Evolutionary conservation across 2,113 vertebrate species (phyloP).

Genomic region (Junco hyemalis): DNA sequence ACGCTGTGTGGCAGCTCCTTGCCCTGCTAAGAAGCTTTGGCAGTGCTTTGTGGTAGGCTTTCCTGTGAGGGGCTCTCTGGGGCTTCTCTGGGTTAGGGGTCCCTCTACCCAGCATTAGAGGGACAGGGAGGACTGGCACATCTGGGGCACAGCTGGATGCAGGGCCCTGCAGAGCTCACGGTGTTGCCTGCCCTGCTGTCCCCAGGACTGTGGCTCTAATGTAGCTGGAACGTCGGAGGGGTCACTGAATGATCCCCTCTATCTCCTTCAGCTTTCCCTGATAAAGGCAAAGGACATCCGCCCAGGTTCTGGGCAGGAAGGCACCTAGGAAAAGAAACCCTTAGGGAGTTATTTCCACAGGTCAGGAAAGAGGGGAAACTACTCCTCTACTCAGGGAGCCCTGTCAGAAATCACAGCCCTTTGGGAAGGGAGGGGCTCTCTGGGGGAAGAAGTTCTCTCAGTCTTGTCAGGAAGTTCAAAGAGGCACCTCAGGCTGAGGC

Average conservation of each 20-base stretch:
- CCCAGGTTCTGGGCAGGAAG: background rate
- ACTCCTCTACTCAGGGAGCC: rapidly evolving
- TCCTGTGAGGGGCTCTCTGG: background rate
- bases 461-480: background rate
- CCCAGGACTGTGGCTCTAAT: background rate
- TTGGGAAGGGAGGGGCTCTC: background rate
- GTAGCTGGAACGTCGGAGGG: background rate
- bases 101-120: background rate
- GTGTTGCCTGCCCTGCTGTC: background rate
- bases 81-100: background rate
- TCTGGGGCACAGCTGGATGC: background rate
- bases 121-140: background rate
- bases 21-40: background rate
- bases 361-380: background rate
- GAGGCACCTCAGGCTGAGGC: background rate
- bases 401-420: background rate
- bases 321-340: background rate
- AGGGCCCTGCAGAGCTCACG: rapidly evolving
- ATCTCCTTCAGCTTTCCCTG: background rate
- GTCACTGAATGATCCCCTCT: background rate
- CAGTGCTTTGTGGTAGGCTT: background rate
- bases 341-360: background rate
- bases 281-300: background rate
- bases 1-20: background rate
- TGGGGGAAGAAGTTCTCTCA: background rate